Evolutionary conservation across 1,140 invertebrate species (phyloP), one percentile per base, ranked within the genome.

Genomic region (Apis dorsata): DNA sequence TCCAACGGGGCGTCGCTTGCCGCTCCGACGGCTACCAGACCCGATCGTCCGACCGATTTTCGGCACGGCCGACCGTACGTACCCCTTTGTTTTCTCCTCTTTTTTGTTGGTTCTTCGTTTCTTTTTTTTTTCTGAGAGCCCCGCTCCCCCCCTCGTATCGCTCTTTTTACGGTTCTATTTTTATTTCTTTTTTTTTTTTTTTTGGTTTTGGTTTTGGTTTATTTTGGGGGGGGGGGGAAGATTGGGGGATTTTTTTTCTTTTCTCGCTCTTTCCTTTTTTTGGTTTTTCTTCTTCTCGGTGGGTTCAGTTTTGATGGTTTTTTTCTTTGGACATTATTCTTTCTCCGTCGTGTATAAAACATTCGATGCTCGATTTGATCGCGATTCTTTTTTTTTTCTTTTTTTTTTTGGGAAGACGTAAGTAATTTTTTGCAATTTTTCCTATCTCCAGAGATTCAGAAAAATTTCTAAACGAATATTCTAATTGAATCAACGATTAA

Each of bases 31-130:
- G 83, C 75, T 88, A 87, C 86, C 84, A 81, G 77, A 65, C 86
- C 84, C 87, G 86, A 88, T 88, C 87, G 85, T 83, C 84, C 87
- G 84, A 78, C 84, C 87, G 87, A 89, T 89, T 89, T 89, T 89
- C 87, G 84, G 87, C 87, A 89, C 86, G 72, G 71, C 66, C 83
- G 76, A 89, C 81, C 86, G 81, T 88, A 85, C 86, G 80, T 84
- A 83, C 85, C 86, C 85, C 74, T 88, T 89, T 88, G 87, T 88
- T 89, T 89, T 78, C 70, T 63, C 11, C 59, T 69, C 60, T 83
- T 81, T 75, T 80, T 68, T 55, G 28, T 59, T 70, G 34, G 34
- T 44, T 44, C 34, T 44, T 44, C 34, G 34, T 44, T 44, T 5
- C 34, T 28, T 72, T 78, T 79, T 24, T 63, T n/a, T 63, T 28